Conservation (phyloP, 2,888 invertebrate species). For the Netelia fuscicornis region DNA sequence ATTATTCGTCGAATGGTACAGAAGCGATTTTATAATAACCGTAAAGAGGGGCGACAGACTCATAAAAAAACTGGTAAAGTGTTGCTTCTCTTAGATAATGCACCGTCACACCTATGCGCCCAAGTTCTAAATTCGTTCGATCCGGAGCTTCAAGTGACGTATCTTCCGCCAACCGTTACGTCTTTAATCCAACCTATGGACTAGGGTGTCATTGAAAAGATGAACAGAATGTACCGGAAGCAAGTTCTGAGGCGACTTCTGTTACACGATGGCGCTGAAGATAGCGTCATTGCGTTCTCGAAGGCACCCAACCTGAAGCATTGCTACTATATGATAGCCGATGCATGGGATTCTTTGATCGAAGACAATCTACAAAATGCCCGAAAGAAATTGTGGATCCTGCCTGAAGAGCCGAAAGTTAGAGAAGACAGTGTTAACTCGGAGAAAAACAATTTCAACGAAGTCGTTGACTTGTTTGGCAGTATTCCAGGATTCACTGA, state of each 20-base stretch:
- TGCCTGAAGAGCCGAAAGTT: conserved; percentile 69
- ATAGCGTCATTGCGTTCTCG: background rate
- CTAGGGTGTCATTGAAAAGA: conserved; percentile 73
- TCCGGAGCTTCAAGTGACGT: conserved; percentile 64
- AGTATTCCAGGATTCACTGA: conserved; percentile 20
- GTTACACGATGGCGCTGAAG: conserved; percentile 55
- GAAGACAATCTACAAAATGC: conserved; percentile 49
- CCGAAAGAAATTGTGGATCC: conserved; percentile 72
- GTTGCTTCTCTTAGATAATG: conserved; percentile 67
- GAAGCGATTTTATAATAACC: conserved; percentile 65
- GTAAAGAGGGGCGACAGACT: conserved; percentile 54
- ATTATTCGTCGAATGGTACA: conserved; percentile 73
- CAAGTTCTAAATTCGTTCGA: conserved; percentile 62
- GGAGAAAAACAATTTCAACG: conserved; percentile 2
- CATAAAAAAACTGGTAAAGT: conserved; percentile 59
- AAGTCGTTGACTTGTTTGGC: too few species aligned
- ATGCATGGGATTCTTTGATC: conserved; percentile 68
- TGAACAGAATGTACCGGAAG: conserved; percentile 72
- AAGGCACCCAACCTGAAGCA: conserved; percentile 70
- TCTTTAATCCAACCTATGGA: conserved; percentile 75
- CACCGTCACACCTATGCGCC: conserved; percentile 62
- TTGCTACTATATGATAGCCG: conserved; percentile 67
- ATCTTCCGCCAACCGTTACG: conserved; percentile 72
- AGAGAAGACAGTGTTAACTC: conserved; percentile 30
- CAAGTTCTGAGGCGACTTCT: conserved; percentile 67